Base-by-base conservation (phyloP, 2,113 vertebrate genomes). In the Cyprinodon brontotheroides region DNA sequence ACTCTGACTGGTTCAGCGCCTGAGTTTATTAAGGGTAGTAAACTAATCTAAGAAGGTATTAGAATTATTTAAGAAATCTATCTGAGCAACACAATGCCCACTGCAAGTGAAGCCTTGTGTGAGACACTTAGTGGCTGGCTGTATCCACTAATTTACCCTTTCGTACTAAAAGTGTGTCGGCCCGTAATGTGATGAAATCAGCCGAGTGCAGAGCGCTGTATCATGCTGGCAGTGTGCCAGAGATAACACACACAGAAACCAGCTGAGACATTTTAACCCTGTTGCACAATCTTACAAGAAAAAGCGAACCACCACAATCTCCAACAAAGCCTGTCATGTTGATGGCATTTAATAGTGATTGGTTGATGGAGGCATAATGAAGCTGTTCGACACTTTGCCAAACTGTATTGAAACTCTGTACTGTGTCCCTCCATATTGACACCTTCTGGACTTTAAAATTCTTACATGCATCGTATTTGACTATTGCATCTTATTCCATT, bases 101-200 rank as follows among this genome's bases (percentile, higher is more conserved):
- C 70, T 69, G 76, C 69, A 70, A 85, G 70, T 47, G 68, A 59
- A 76, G 69, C 77, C 65, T 71, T 57, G 73, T 83, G 50, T 72
- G 76, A 78, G 86, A 81, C 86, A 79, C 77, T 75, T 68, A 40
- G 80, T 3, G 73, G 63, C 62, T 68, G 78, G 77, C 75, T 78
- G 61, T 72, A 84, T 72, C 86, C 63, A 73, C 86, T 90, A 87
- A 91, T 89, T 91, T 84, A 79, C 65, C 67, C 82, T 78, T 85
- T 82, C 70, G 72, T 79, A 57, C 72, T 77, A 72, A 62, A 29
- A 79, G 72, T 83, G 87, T 86, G 80, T 85, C 78, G 37, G 82
- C 79, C 53, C 80, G 77, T 88, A 88, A 89, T 88, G 89, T 81
- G 86, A 90, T 86, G 86, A 85, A 89, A 87, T 75, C 82, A 81